Evolutionary conservation across 1,140 invertebrate species (phyloP).

Genomic region (Watersipora subatra): DNA sequence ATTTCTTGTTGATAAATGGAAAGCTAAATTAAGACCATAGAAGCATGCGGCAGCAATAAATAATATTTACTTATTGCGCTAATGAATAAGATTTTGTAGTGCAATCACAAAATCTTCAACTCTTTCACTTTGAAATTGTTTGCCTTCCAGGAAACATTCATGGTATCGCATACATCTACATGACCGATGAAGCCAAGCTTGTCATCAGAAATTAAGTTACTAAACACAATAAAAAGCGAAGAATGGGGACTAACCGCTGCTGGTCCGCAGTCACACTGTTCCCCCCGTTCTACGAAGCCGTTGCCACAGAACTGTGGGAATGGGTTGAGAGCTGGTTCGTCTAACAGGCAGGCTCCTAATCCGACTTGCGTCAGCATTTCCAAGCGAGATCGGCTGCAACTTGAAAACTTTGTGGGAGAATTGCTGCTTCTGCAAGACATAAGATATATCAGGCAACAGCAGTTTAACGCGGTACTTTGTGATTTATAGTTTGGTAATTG

Average conservation of each 20-base stretch:
- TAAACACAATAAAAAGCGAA: no score
- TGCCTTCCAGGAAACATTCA: no score
- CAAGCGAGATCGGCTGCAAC: background rate
- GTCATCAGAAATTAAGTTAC: no score
- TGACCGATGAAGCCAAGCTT: no score
- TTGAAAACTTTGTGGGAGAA: background rate
- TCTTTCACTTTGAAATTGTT: no score
- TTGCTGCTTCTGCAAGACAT: background rate
- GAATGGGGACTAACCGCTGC: slow-evolving; percentile 13
- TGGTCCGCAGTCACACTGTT: slow-evolving; percentile 77
- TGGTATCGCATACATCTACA: no score
- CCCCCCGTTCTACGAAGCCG: slow-evolving; percentile 76
- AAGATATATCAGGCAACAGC: background rate
- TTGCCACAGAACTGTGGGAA: slow-evolving; percentile 84
- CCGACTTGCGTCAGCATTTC: background rate
- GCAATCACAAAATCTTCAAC: no score
- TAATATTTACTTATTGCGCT: no score
- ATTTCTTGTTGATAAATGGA: no score
- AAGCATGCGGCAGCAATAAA: no score
- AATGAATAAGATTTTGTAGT: no score
- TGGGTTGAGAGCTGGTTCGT: background rate
- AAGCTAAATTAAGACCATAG: no score
- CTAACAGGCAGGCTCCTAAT: background rate
- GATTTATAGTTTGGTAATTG: background rate
- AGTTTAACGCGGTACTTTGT: background rate